Evolutionary conservation across 2,797 vertebrate genomes (phyloP), one percentile per base, ranked within the genome.

Genomic region (Lacerta agilis): DNA sequence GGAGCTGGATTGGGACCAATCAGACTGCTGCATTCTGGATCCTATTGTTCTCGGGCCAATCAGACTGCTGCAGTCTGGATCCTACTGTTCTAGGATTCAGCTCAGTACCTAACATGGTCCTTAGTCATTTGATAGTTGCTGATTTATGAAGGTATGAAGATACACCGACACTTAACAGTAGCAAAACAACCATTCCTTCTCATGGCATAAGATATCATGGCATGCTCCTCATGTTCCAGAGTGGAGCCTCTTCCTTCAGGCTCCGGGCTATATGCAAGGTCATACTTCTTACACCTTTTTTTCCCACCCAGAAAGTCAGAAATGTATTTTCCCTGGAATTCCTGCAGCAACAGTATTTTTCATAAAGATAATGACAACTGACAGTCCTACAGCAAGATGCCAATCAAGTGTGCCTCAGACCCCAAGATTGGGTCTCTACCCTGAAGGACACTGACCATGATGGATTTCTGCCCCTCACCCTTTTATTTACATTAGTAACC

Each of bases 321-420:
- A 38, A n/a, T 29, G 8, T 13, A 36, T 66, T 83, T 76, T 77
- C 5, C n/a, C 27, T 6, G 38, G 55, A 38, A 64, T 29, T 49
- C 43, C 38, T 77, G n/a, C 38, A 77, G n/a, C 20, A 61, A 75
- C 33, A 77, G 17, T 20, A 49, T 55, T 76, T 79, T 67, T 43
- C 66, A 36, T 79, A 49, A 81, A 73, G 75, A n/a, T 83, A 88
- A 78, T 78, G 27, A 17, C 20, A 43, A 78, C 8, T 41, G 87
- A 88, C 73, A 58, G 64, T 33, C 27, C 41, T 38, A 11, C 72
- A 49, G 73, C 27, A 83, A 75, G 43, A 43, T 11, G 18, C 64
- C 66, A 38, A 69, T 58, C 75, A 71, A n/a, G 36, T 33, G 11
- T 49, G 43, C 41, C 64, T 27, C 45, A 64, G 41, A 8, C 7